Base-by-base conservation (phyloP, 1,140 invertebrate genomes). In the Protaetia brevitarsis region DNA sequence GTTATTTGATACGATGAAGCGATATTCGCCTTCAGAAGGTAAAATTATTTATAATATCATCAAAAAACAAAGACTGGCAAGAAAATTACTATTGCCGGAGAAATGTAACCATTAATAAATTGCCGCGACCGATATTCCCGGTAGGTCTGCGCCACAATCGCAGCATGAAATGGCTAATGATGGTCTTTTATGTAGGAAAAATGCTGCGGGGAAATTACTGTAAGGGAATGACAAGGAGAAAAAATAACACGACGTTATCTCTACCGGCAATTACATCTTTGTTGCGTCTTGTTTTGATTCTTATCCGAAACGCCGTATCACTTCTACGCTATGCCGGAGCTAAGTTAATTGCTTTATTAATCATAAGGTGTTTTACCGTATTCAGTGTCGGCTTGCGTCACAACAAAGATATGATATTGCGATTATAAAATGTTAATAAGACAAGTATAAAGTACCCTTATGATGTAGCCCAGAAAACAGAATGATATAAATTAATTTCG, bases 101-200 rank as follows among this genome's bases (percentile, higher is more conserved):
- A 51, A 51, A 51, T 23, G 1, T 8, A 19, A 5, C 19, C 21
- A 51, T 51, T 51, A 51, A 51, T 51, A 16, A 51, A 51, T 51
- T 51, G 41, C 41, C 16, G 34, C 34, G n/a, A 23, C 41, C 13
- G 8, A 19, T 21, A 51, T 10, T 0, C 34, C 19, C 41, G 41
- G 41, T 51, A 51, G 41, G 41, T 51, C 41, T 23, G 5, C 41
- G 26, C 19, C 13, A 51, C 26, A 51, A 51, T 51, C 26, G 19
- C 41, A 10, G 41, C 41, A 51, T 51, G 41, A 51, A 51, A 51
- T 51, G 41, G 41, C 41, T 51, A 51, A 51, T 51, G 41, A 51
- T 51, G 41, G 16, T 51, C 3, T 51, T 51, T 51, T 26, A 51
- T 10, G 16, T 10, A 51, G 16, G 26, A 23, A 51, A 51, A 51